Evolutionary conservation across 1,140 invertebrate genomes (phyloP), one percentile per base, ranked within the genome.

Genomic region (Metaphire vulgaris): DNA sequence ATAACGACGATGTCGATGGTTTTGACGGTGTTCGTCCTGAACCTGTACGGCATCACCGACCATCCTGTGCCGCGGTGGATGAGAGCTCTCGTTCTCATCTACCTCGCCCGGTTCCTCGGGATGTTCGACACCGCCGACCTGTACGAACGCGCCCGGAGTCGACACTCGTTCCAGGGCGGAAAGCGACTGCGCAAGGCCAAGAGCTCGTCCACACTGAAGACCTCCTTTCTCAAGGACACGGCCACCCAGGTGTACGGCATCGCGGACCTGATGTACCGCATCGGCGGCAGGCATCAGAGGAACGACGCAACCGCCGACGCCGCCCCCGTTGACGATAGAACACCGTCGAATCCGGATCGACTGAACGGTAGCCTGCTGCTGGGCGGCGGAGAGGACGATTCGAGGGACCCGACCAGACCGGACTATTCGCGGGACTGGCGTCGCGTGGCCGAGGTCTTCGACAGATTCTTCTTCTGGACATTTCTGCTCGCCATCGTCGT

Each of bases 1-100:
- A 78, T 78, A 26, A 78, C 77, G 32, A 78, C 77, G 1, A 26
- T 75, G 56, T 76, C 74, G 26, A 78, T 78, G 77, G 74, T 78
- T 21, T 64, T 78, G 31, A 78, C 77, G 28, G 77, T 78, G 41
- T 73, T 76, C 30, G 73, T 78, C 16, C 33, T 78, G 1, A 78
- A 78, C 66, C 65, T 78, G n/a, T 74, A 78, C 33, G 41, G 74
- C 34, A 68, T 76, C 31, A 70, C 74, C n/a, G 77, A 78, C 71
- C 67, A 74, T 28, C 77, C 77, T 29, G 77, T 78, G 16, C 77
- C 77, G 28, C 28, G 29, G 21, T 78, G 74, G 74, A 41, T 70
- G 15, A 64, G 41, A 34, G 67, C 29, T 1, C 33, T 78, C 30
- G 31, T 78, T 31, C 65, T 78, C 68, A 32, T 72, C 33, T 74